Conservation (phyloP, 2,888 invertebrate species). For the Epinotia nisella region DNA sequence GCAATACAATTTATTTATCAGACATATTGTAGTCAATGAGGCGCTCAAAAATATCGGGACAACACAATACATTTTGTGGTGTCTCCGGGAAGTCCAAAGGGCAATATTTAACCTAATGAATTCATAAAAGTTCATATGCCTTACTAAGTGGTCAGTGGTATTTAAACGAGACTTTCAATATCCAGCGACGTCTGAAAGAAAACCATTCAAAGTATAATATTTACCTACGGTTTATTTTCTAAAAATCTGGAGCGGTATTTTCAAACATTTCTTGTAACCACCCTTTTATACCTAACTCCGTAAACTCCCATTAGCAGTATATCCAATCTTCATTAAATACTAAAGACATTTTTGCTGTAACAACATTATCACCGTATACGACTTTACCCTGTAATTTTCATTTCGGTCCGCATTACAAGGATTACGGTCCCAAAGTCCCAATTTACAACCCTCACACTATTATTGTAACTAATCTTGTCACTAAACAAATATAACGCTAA, state of each 20-base stretch:
- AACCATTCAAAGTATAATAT: neutral
- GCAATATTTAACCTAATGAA: no score
- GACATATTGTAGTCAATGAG: no score
- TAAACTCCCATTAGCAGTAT: conserved; percentile 31
- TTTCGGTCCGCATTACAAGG: conserved; percentile 66
- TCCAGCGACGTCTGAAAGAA: no score
- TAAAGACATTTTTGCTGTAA: conserved; percentile 39
- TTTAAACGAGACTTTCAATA: no score
- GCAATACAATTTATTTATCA: no score
- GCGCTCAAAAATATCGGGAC: no score
- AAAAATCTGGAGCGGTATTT: neutral
- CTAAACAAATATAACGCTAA: conserved; percentile 3
- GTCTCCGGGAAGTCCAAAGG: no score
- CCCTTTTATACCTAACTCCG: neutral
- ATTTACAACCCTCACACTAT: conserved; percentile 66
- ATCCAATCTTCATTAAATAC: conserved; percentile 41
- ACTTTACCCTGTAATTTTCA: conserved; percentile 64
- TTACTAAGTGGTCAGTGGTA: no score
- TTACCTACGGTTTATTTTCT: neutral
- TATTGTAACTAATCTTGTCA: conserved; percentile 64
- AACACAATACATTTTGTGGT: no score
- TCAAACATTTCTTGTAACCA: neutral
- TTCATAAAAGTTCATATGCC: no score
- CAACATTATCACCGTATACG: conserved; percentile 29
- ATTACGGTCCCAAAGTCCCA: conserved; percentile 63